These are phyloP conservation scores for Euwallacea fornicatus DNA, from an alignment of 1,140 invertebrate genomes.

Conservation along the genomic window DNA sequence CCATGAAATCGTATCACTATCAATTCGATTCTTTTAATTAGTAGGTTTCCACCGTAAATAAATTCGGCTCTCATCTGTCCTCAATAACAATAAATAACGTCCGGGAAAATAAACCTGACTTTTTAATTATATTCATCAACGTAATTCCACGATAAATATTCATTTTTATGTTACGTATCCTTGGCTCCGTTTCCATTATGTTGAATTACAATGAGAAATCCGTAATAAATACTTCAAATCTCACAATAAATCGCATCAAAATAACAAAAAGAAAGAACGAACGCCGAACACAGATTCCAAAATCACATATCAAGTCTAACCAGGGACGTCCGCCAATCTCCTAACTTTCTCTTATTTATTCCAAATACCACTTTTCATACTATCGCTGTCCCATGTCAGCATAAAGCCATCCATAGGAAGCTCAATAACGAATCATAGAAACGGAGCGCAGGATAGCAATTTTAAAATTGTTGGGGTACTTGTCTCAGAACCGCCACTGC, in stretches of 20 bases:
- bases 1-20: slow-evolving; percentile 1
- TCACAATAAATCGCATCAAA: slow-evolving; percentile 45
- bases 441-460: too few species aligned
- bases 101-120: slow-evolving; percentile 32
- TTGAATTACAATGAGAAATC: slow-evolving; percentile 46
- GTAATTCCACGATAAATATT: slow-evolving; percentile 43
- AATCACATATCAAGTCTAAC: slow-evolving; percentile 48
- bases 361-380: not conserved
- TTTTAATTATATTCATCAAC: slow-evolving; percentile 42
- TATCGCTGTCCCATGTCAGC: too few species aligned
- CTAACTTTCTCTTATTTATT: not conserved
- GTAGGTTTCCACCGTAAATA: slow-evolving; percentile 34
- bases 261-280: slow-evolving; percentile 43
- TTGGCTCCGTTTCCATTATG: slow-evolving; percentile 44
- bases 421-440: too few species aligned
- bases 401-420: too few species aligned
- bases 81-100: slow-evolving; percentile 36
- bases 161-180: slow-evolving; percentile 41
- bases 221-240: slow-evolving; percentile 48
- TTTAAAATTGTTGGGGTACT: too few species aligned
- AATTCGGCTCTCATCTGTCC: slow-evolving; percentile 34
- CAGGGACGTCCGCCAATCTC: slow-evolving; percentile 23
- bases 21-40: slow-evolving; percentile 33
- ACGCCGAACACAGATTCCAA: slow-evolving; percentile 44
- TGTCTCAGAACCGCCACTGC: slow-evolving; percentile 3